phyloP scores from a whole-genome alignment of 2,888 invertebrate genomes.

The Drepanosiphum platanoidis region DNA sequence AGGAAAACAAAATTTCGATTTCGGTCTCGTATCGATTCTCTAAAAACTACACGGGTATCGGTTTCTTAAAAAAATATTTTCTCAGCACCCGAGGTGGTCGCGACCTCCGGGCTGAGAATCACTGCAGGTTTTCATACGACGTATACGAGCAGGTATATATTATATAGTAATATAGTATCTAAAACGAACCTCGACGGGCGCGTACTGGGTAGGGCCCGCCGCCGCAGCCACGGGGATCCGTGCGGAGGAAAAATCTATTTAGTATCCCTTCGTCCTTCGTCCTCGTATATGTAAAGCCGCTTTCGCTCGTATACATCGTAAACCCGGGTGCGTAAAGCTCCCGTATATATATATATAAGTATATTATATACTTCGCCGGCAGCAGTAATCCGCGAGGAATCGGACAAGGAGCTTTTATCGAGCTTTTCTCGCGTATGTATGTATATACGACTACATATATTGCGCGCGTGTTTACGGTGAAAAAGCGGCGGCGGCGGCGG shows the following conservation, averaged over 20 bases:
- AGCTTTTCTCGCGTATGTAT: constrained; percentile 46
- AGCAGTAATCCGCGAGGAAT: constrained; percentile 49
- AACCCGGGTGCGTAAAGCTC: neutral
- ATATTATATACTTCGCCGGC: constrained; percentile 9
- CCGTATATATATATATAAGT: too few relatives aligned
- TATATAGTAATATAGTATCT: too few relatives aligned
- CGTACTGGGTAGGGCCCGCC: too few relatives aligned
- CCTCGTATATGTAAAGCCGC: neutral
- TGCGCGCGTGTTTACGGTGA: neutral
- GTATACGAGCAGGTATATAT: too few relatives aligned
- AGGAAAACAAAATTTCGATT: too few relatives aligned
- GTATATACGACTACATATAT: neutral
- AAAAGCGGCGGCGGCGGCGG: constrained; percentile 6
- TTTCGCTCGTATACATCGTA: neutral
- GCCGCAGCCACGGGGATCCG: neutral
- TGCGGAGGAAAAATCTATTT: constrained; percentile 41
- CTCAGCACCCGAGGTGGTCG: too few relatives aligned
- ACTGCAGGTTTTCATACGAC: too few relatives aligned
- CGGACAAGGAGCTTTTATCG: constrained; percentile 61
- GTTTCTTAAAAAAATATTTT: too few relatives aligned
- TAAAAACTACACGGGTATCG: too few relatives aligned
- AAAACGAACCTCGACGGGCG: too few relatives aligned
- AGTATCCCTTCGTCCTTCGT: neutral
- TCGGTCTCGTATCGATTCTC: too few relatives aligned
- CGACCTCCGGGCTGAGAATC: too few relatives aligned